Evolutionary conservation across 2,888 invertebrate species (phyloP).

Genomic region (Cataglyphis rosenhaueri): DNA sequence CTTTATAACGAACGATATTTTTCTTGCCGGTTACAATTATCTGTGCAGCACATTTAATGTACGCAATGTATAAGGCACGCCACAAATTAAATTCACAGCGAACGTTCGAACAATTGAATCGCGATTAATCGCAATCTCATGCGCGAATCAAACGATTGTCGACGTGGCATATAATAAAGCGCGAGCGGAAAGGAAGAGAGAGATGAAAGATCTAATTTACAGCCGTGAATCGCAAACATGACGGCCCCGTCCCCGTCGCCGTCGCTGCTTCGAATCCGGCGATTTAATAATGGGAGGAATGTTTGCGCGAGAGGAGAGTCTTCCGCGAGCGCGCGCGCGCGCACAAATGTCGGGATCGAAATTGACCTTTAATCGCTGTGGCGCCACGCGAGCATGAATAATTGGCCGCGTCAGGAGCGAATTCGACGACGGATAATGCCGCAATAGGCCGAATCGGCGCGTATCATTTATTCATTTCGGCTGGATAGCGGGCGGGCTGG

Average conservation of each 20-base stretch:
- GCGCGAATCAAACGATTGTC: conserved; percentile 30
- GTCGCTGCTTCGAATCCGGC: conserved; percentile 26
- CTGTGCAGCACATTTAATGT: neutral
- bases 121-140: conserved; percentile 38
- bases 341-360: conserved; percentile 60
- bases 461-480: conserved; percentile 83
- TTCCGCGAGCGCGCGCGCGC: conserved; percentile 60
- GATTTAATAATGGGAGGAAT: conserved; percentile 57
- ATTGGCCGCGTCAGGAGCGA: conserved; percentile 82
- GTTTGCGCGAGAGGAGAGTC: conserved; percentile 54
- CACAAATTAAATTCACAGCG: conserved; percentile 17
- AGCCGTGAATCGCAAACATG: conserved; percentile 21
- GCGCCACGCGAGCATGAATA: conserved; percentile 81
- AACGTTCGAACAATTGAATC: conserved; percentile 33
- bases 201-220: conserved; percentile 49
- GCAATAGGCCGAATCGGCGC: conserved; percentile 72
- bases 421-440: conserved; percentile 81
- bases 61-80: neutral
- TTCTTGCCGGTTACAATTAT: neutral
- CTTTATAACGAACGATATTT: neutral
- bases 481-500: conserved; percentile 60
- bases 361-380: conserved; percentile 76
- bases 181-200: conserved; percentile 27
- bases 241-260: neutral
- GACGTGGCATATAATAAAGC: neutral